phyloP scores from a whole-genome alignment of 2,797 vertebrate genomes.

The Apogon hyalosoma region DNA sequence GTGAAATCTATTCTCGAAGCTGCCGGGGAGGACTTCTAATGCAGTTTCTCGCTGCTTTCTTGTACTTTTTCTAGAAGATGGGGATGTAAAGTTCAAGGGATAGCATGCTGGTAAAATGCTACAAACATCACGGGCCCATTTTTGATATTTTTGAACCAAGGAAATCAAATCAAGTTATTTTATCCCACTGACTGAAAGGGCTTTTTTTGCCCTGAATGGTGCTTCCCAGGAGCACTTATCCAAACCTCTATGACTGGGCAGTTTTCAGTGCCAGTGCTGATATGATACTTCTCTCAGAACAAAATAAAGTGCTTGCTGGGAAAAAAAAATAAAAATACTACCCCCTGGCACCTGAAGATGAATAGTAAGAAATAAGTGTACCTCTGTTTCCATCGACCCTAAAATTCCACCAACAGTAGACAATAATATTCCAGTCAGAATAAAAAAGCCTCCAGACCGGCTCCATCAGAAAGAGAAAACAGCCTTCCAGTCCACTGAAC shows the following conservation, averaged over 20 bases:
- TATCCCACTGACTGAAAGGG: background rate
- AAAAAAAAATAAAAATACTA: too few relatives aligned
- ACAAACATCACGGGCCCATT: conserved; percentile 16
- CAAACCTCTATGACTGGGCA: background rate
- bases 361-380: too few relatives aligned
- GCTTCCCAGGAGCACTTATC: conserved; percentile 12
- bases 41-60: background rate
- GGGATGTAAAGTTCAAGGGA: background rate
- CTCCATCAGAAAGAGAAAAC: too few relatives aligned
- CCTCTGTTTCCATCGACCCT: too few relatives aligned
- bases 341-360: too few relatives aligned
- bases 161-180: conserved; percentile 10
- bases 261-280: background rate
- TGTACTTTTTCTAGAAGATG: conserved; percentile 21
- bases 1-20: conserved; percentile 18
- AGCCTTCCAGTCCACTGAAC: too few relatives aligned
- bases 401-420: too few relatives aligned
- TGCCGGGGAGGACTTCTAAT: conserved; percentile 35
- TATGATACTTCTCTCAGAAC: background rate
- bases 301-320: too few relatives aligned
- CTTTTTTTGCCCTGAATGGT: conserved; percentile 5
- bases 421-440: too few relatives aligned
- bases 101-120: conserved; percentile 1
- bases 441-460: too few relatives aligned
- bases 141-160: background rate